phyloP scores from a whole-genome alignment of 2,797 vertebrate genomes.

The Siniperca obscura region DNA sequence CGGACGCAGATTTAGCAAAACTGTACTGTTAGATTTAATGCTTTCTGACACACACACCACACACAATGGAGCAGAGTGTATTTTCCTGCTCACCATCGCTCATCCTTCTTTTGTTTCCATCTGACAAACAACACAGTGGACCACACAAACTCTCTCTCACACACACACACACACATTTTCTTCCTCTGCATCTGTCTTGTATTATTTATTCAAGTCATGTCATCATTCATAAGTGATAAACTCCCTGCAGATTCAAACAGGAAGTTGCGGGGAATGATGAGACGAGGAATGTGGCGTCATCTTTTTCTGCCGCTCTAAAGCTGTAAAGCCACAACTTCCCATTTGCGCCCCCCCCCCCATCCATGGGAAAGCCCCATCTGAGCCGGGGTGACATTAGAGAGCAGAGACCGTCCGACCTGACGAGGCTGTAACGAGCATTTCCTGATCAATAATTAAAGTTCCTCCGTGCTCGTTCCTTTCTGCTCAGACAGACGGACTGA shows the following conservation, averaged over 20 bases:
- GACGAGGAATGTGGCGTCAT: conserved; percentile 40
- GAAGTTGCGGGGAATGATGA: conserved; percentile 34
- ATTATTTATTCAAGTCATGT: conserved; percentile 69
- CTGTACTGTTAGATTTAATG: conserved; percentile 42
- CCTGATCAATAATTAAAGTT: conserved; percentile 42
- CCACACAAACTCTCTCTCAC: background rate
- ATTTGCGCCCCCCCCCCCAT: rapidly evolving
- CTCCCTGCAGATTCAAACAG: conserved; percentile 45
- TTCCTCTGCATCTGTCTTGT: conserved; percentile 49
- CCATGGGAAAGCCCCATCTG: conserved; percentile 12
- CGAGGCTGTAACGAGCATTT: background rate
- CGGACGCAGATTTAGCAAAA: conserved; percentile 58
- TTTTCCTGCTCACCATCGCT: conserved; percentile 17
- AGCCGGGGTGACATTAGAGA: conserved; percentile 8
- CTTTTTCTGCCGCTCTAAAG: background rate
- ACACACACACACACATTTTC: conserved; percentile 7
- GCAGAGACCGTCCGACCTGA: background rate
- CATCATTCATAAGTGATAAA: conserved; percentile 73
- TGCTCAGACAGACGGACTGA: background rate
- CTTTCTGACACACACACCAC: conserved; percentile 33
- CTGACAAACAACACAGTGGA: conserved; percentile 33
- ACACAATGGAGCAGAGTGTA: conserved; percentile 20
- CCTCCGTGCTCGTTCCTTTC: background rate
- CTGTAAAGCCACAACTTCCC: conserved; percentile 5
- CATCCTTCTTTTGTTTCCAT: conserved; percentile 46